Evolutionary conservation across 2,797 vertebrate species (phyloP), one percentile per base, ranked within the genome.

Genomic region (Spinus olivaceus): DNA sequence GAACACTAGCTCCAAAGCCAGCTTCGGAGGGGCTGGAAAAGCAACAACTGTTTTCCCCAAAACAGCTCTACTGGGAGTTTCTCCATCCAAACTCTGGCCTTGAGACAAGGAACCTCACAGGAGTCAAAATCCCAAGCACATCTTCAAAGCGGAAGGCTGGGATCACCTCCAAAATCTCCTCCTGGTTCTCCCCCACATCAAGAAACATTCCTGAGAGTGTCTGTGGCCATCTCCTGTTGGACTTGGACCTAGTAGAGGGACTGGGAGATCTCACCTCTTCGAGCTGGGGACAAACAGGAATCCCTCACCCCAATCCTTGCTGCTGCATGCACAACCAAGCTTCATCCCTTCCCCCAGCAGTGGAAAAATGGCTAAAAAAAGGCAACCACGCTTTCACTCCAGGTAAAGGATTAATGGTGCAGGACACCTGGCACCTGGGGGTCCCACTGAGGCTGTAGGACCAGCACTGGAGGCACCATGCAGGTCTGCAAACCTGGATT

Each of bases 141-240:
- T 6, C n/a, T 46, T 47, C 19, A 24, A 71, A 77, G 25, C 50
- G 63, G 0, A 2, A 79, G n/a, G 41, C 37, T 30, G 42, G 59
- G 42, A 65, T 6, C 25, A 59, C 6, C 10, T 0, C 0, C 8
- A 32, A 18, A 0, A 2, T 51, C 71, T 49, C 1, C 0, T 33
- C 44, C 30, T n/a, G 14, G 64, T 20, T 60, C 16, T 33, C 25
- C 3, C 4, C 10, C 39, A 50, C 24, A 15, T 15, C 37, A 60
- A 60, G 27, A 51, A 66, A 63, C 2, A 3, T 6, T 46, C 30
- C 39, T 13, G 46, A 4, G 42, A 63, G 20, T 30, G 39, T 25
- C 30, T 79, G 15, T 3, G 1, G n/a, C 35, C 27, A 42, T 3
- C 35, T 77, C 60, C 54, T 33, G 12, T 23, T 54, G 35, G 20